Evolutionary conservation across 2,113 vertebrate species (phyloP).

Genomic region (Macquaria ambigua): DNA sequence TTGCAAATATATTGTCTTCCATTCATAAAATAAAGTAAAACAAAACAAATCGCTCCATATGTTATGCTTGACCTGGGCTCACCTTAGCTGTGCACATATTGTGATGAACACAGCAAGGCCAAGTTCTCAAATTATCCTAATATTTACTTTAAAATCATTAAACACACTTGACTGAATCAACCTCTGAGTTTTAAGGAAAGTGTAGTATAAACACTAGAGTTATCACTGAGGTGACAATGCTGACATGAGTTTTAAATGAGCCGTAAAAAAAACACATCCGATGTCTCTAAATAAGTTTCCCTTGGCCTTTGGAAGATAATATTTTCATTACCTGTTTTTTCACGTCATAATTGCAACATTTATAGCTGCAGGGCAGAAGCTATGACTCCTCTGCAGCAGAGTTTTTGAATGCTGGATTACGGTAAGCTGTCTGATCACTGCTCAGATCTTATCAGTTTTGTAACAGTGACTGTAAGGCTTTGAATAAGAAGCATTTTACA

Average conservation of each 20-base stretch:
- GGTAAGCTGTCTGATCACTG: constrained; percentile 32
- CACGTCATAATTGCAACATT: constrained; percentile 56
- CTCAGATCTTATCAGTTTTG: constrained; percentile 2
- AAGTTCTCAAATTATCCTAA: constrained; percentile 27
- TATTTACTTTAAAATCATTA: constrained; percentile 36
- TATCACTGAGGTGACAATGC: constrained; percentile 39
- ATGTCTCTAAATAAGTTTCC: constrained; percentile 49
- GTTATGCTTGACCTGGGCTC: not conserved
- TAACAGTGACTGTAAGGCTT: constrained; percentile 2
- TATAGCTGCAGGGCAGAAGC: constrained; percentile 49
- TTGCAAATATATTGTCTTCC: not conserved
- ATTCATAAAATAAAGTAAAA: not conserved
- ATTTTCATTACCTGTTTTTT: constrained; percentile 58
- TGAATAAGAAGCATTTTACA: not conserved
- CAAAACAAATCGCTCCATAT: not conserved
- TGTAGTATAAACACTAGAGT: constrained; percentile 45
- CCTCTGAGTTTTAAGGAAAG: constrained; percentile 21
- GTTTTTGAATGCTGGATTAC: constrained; percentile 16
- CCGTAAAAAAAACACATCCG: constrained; percentile 69
- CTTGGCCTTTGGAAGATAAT: constrained; percentile 43
- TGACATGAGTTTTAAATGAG: constrained; percentile 64
- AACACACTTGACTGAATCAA: constrained; percentile 37
- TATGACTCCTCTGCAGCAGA: constrained; percentile 25
- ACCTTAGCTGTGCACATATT: not conserved
- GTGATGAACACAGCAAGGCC: not conserved